Percentiles rank a stretch among this genome's conserved stretches.
Conservation (phyloP, 1,140 invertebrate species). For the Cardiocondyla obscurior region DNA sequence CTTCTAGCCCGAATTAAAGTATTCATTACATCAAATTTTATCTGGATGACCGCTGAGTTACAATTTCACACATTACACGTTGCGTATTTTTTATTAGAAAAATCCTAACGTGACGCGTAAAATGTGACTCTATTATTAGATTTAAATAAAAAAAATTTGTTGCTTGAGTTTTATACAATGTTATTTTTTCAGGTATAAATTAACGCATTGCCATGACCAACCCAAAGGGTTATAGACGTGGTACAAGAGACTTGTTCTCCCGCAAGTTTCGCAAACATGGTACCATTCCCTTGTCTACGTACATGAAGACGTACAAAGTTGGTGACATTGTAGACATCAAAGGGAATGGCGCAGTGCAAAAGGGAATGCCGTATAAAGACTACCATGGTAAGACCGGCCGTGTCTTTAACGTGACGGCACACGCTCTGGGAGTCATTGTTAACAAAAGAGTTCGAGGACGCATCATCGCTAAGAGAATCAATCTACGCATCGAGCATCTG, state of each 20-base stretch:
- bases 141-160: too few species aligned
- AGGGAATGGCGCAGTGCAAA: slow-evolving; percentile 99
- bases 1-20: too few species aligned
- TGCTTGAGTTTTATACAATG: too few species aligned
- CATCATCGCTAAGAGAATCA: slow-evolving; percentile 98
- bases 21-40: too few species aligned
- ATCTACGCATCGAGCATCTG: slow-evolving; percentile 98
- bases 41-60: too few species aligned
- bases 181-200: slow-evolving; percentile 25
- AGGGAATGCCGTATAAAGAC: slow-evolving; percentile 99
- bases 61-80: too few species aligned
- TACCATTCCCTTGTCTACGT: slow-evolving; percentile 96
- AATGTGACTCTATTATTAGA: too few species aligned
- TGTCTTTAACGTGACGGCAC: slow-evolving; percentile 97
- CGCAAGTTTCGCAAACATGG: slow-evolving; percentile 97
- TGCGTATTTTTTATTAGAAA: too few species aligned
- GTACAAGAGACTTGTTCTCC: slow-evolving; percentile 98
- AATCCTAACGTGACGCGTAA: too few species aligned
- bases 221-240: slow-evolving; percentile 98
- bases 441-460: slow-evolving; percentile 98
- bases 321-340: slow-evolving; percentile 99
- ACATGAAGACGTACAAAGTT: slow-evolving; percentile 98
- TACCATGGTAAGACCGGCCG: slow-evolving; percentile 99
- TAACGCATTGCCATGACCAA: slow-evolving; percentile 93
- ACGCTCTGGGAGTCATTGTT: slow-evolving; percentile 99